Conservation (phyloP, 2,888 invertebrate genomes). For the Acronicta psi region DNA sequence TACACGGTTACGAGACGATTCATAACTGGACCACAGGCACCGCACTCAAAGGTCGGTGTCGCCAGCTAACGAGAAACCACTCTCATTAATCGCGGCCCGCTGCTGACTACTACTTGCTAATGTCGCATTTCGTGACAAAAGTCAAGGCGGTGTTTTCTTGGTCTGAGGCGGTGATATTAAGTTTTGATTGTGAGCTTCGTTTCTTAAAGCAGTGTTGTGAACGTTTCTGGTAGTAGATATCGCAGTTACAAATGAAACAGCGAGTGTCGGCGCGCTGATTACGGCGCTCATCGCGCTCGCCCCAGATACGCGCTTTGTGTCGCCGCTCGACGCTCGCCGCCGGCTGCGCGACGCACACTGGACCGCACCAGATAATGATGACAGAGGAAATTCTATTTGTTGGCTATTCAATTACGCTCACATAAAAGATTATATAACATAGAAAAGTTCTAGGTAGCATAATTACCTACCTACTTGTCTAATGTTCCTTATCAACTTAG, state of each 20-base stretch:
- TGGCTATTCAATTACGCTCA: background rate
- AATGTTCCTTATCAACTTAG: too few relatives aligned
- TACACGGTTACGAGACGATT: conserved; percentile 7
- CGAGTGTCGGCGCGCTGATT: conserved; percentile 47
- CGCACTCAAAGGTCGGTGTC: background rate
- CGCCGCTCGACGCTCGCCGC: too few relatives aligned
- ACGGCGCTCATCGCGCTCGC: conserved; percentile 42
- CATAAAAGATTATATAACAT: too few relatives aligned
- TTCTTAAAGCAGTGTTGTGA: conserved; percentile 19
- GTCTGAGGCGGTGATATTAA: conserved; percentile 13
- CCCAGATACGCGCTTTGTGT: conserved; percentile 46
- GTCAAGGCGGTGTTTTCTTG: conserved; percentile 10
- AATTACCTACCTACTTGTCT: too few relatives aligned
- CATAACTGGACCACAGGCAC: conserved; percentile 12
- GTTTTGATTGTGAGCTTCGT: conserved; percentile 14
- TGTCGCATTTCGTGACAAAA: conserved; percentile 16
- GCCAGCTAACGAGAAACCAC: conserved; percentile 20
- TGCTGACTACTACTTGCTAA: conserved; percentile 11
- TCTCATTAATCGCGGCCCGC: conserved; percentile 16
- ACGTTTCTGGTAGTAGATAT: conserved; percentile 14
- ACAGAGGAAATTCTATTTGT: background rate
- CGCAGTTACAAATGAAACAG: conserved; percentile 42
- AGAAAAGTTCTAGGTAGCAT: background rate
- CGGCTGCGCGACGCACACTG: conserved; percentile 5
- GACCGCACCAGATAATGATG: background rate